Evolutionary conservation across 2,888 invertebrate genomes (phyloP), one percentile per base, ranked within the genome.

Genomic region (Phaedon cochleariae): DNA sequence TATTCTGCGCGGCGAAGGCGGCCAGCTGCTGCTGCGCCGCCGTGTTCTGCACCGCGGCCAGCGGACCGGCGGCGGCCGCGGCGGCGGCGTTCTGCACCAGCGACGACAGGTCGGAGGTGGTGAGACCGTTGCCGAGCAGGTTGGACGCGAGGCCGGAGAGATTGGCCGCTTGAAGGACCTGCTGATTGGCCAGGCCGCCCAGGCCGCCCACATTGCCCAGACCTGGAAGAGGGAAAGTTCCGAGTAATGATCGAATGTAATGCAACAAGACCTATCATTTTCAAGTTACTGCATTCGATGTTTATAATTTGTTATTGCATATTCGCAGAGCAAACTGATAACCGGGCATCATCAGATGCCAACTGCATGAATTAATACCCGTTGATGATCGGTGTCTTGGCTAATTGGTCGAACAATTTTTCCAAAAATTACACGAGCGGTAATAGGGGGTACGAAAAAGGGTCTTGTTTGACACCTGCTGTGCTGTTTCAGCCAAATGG

Each of bases 191-290:
- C 15, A 64, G 46, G 46, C 62, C 54, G 22, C 77, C 78, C 26
- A 82, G 73, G 29, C 77, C 85, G 20, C 86, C 86, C 54, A 90
- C 86, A 61, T 85, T 85, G 66, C 86, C 87, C 51, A 91, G 82
- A 62, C 88, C 69, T 69, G 31, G 6, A 57, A 62, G 20, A 49
- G 34, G 12, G 21, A 61, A 63, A 12, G 59, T 59, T 53, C 62
- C 60, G 3, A 62, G 18, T 53, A n/a, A 31, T 45, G 17, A 48
- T 45, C 49, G 31, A 29, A n/a, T n/a, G n/a, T n/a, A n/a, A n/a
- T n/a, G n/a, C n/a, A n/a, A 65, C 65, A 62, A 48, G 62, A 62
- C 65, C 65, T 65, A 65, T 65, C 60, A 65, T 65, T 65, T 62
- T 62, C 65, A 59, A 62, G 58, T 62, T 65, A 65, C 46, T 53